Evolutionary conservation across 64 coral and sea anemone species (phyloP), one percentile per base, ranked within the genome.

Genomic region (Montipora foliosa): DNA sequence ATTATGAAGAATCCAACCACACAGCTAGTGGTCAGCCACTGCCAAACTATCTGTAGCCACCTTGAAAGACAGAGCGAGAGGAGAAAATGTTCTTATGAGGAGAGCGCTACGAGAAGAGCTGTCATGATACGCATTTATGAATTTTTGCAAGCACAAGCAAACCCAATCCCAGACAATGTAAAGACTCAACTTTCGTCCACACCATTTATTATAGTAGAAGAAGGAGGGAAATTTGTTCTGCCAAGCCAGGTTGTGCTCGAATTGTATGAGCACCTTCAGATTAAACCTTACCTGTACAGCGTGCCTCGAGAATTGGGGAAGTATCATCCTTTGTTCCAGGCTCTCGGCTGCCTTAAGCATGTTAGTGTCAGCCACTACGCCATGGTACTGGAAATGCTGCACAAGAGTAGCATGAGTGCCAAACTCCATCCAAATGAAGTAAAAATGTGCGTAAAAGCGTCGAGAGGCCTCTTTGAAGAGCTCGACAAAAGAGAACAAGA

Each of bases 391-490:
- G 82, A 64, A 15, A 82, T 11, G 49, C 59, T 94, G 25, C 47
- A 64, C 62, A 72, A 74, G 0, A 87, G 61, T 25, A 75, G 44
- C 70, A 69, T 73, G 8, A 84, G 20, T 77, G 44, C 12, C 1
- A 82, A 52, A 5, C 76, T 89, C 1, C 76, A 89, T 52, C 75
- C 77, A 9, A 89, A 89, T 19, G 92, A 82, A 81, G 79, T 81
- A n/a, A n/a, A n/a, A n/a, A n/a, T n/a, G 51, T 81, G 79, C 0
- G 79, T 86, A 1, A 85, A 80, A 52, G 95, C 95, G 13, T 67
- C 86, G 49, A 69, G 87, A 90, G 87, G 95, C 0, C 48, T 96
- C 49, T 96, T 96, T 77, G 79, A 90, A 76, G 87, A 50, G 13
- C 49, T 96, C 6, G 22, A 75, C 7, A 52, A 14, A 49, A 62